A percentile compares a stretch with the other conserved stretches of the same genome.
Conservation (phyloP, 1,140 invertebrate genomes). For the Drosophila rhopaloa region DNA sequence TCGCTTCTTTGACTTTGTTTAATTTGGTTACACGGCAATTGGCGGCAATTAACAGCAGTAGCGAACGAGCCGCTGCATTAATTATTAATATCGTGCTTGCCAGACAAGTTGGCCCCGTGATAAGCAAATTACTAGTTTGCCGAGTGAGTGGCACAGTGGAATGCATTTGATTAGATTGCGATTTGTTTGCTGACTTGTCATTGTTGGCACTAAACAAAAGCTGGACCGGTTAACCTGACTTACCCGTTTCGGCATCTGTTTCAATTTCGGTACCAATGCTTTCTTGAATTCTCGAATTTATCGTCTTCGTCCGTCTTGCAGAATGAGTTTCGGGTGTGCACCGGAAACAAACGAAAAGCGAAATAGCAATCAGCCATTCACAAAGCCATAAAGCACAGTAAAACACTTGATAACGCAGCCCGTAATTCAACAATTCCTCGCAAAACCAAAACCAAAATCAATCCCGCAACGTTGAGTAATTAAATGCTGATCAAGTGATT, state of each 20-base stretch:
- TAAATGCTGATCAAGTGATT: constrained; percentile 45
- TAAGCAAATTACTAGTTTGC: constrained; percentile 20
- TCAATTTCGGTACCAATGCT: constrained; percentile 34
- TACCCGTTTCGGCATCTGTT: constrained; percentile 15
- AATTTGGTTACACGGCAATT: constrained; percentile 50
- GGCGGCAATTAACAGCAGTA: constrained; percentile 27
- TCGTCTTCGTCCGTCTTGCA: constrained; percentile 27
- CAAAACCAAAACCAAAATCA: constrained; percentile 17
- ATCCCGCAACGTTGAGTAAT: constrained; percentile 29
- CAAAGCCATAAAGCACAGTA: constrained; percentile 31
- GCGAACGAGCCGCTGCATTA: constrained; percentile 4
- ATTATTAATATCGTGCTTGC: constrained; percentile 25
- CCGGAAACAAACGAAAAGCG: constrained; percentile 30
- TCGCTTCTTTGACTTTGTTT: constrained; percentile 15
- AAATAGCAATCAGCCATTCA: constrained; percentile 39
- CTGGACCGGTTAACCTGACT: not conserved
- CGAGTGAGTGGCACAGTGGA: constrained; percentile 24
- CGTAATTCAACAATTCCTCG: not conserved
- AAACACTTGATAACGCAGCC: constrained; percentile 30
- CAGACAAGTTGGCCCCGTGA: constrained; percentile 40
- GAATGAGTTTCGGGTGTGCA: constrained; percentile 27
- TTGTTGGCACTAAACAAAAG: constrained; percentile 54
- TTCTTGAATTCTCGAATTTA: constrained; percentile 32
- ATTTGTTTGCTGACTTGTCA: constrained; percentile 39
- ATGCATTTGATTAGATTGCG: constrained; percentile 67